Percentiles rank a stretch among this genome's conserved stretches.
Conservation (phyloP, 2,888 invertebrate species). For the Myathropa florea region DNA sequence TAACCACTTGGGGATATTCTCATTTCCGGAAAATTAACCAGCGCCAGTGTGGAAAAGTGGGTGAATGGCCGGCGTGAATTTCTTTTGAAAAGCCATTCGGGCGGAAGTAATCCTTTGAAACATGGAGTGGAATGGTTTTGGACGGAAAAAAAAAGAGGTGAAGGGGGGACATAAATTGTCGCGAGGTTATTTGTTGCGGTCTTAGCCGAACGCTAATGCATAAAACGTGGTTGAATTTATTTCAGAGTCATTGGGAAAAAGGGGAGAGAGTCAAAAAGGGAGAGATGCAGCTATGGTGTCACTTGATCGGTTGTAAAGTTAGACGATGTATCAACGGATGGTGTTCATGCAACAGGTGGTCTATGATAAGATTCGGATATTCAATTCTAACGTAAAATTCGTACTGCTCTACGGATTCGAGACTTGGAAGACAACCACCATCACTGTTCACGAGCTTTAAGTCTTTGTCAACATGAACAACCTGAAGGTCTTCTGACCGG, state of each 20-base stretch:
- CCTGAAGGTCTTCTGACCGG: too few species aligned
- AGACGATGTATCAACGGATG: too few species aligned
- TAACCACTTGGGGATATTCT: conserved; percentile 55
- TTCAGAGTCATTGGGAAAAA: too few species aligned
- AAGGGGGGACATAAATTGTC: not conserved
- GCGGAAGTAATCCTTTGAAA: conserved; percentile 21
- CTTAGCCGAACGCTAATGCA: not conserved
- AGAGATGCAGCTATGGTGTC: too few species aligned
- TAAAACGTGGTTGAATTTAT: not conserved
- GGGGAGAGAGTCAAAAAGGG: not conserved
- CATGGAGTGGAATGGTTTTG: not conserved
- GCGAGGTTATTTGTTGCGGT: not conserved
- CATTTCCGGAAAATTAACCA: conserved; percentile 65
- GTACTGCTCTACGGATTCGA: too few species aligned
- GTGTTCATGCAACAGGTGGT: too few species aligned
- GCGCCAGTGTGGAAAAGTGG: conserved; percentile 14
- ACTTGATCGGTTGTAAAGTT: too few species aligned
- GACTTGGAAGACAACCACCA: too few species aligned
- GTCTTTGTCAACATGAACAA: too few species aligned
- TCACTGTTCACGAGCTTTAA: too few species aligned
- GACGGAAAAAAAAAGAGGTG: not conserved
- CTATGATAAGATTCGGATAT: too few species aligned
- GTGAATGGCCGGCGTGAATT: conserved; percentile 9
- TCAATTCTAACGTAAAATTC: too few species aligned
- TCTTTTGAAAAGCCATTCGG: not conserved